phyloP scores from a whole-genome alignment of 2,113 vertebrate species.

The Mesitornis unicolor region DNA sequence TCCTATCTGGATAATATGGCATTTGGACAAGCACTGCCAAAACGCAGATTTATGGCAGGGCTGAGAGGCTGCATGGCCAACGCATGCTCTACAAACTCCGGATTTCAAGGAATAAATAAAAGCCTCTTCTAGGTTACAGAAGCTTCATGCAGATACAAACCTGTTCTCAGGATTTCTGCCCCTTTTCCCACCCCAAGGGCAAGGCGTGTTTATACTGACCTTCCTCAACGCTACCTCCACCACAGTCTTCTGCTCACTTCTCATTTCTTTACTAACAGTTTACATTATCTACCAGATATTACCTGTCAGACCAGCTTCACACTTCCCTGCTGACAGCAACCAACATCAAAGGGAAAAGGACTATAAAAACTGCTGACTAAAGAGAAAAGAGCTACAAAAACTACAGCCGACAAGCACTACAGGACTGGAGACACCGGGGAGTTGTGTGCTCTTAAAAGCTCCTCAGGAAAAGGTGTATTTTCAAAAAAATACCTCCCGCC shows the following conservation, averaged over 20 bases:
- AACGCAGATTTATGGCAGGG: constrained; percentile 34
- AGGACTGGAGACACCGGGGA: not conserved
- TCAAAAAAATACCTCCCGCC: not conserved
- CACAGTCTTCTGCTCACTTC: not conserved
- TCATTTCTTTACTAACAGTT: not conserved
- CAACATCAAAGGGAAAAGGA: not conserved
- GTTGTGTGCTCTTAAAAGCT: not conserved
- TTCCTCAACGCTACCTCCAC: too few relatives aligned
- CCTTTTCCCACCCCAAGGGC: not conserved
- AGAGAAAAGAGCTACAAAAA: not conserved
- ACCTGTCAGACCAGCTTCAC: not conserved
- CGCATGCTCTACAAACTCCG: not conserved
- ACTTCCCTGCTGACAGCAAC: not conserved
- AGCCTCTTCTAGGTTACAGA: not conserved
- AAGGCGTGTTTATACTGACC: not conserved
- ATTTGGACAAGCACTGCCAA: constrained; percentile 3
- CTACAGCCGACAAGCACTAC: not conserved
- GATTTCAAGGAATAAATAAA: not conserved
- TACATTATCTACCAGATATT: not conserved
- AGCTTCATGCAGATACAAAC: not conserved
- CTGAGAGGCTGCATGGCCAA: not conserved
- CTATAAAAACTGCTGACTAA: not conserved
- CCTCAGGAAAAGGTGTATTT: fast-evolving
- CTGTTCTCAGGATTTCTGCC: not conserved
- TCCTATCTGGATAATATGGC: constrained; percentile 41